Evolutionary conservation across 1,140 invertebrate species (phyloP), one percentile per base, ranked within the genome.

Genomic region (Scaptomyza montana): DNA sequence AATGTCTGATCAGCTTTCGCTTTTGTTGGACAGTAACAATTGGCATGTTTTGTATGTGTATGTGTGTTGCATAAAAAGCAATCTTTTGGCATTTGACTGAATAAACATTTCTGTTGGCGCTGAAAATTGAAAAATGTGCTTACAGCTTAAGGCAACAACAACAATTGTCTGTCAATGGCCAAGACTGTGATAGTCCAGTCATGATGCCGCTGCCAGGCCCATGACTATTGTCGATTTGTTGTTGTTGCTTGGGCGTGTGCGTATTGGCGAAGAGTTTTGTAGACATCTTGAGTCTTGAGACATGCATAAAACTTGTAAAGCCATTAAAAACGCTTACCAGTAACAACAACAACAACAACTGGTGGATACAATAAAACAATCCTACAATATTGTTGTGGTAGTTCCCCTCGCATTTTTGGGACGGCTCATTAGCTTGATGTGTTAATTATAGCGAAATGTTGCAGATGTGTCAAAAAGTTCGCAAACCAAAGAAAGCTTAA

Each of bases 391-490:
- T 78, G 78, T 76, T 87, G 75, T 60, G 78, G 55, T 60, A 63
- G 57, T 65, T 80, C 49, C 65, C 60, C 57, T 59, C 54, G 59
- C 33, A 36, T 68, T 77, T 70, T 54, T 41, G 63, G 43, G 66
- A 39, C 56, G 59, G 53, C 77, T 74, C 61, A 80, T 75, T 70
- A 56, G 66, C 47, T 51, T 69, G 43, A 77, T 70, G 82, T 89
- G 76, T 89, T 86, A 87, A 89, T 89, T 86, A 81, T 74, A 69
- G 64, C 75, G 79, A 80, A 81, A 78, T 87, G 56, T 57, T 71
- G 77, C 81, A 69, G 62, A 74, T 63, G 62, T 45, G 59, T 46
- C 49, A 62, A 60, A 68, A 63, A 41, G 45, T 62, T 69, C 59
- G 30, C 30, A 1, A 77, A 61, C 8, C 7, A 6, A 30, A 53